A percentile compares a stretch with the other conserved stretches of the same genome.
phyloP scores from a whole-genome alignment of 2,797 vertebrate genomes.

The Erethizon dorsatum region DNA sequence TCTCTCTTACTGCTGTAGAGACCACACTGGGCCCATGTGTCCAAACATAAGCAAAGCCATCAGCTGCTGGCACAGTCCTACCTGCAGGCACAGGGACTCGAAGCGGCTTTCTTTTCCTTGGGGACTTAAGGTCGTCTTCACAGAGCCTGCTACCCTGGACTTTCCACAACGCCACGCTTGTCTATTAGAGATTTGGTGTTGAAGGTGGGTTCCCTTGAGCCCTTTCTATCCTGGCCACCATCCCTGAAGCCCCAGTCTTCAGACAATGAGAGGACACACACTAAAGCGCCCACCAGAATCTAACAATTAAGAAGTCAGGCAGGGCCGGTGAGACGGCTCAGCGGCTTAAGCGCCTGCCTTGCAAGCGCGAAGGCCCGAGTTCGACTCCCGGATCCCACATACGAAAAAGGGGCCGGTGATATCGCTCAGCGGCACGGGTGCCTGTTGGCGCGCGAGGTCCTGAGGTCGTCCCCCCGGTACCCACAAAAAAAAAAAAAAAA shows the following conservation, averaged over 20 bases:
- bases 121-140: background rate
- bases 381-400: no score
- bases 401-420: no score
- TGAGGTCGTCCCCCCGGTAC: no score
- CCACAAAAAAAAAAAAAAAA: no score
- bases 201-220: background rate
- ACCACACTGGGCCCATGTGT: background rate
- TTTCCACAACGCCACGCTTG: background rate
- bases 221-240: background rate
- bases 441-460: no score
- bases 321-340: no score
- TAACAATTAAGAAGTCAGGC: no score
- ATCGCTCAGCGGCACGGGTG: no score
- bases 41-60: background rate
- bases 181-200: background rate
- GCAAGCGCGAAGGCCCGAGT: no score
- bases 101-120: background rate
- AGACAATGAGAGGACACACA: accelerated
- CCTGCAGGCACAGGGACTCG: no score
- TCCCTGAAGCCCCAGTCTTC: accelerated
- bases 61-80: background rate
- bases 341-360: no score
- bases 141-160: background rate
- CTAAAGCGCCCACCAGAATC: background rate
- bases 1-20: no score